Percentiles rank a stretch among this genome's conserved stretches.
These are phyloP conservation scores for Diplogasteroides magnus DNA, from an alignment of 1,140 invertebrate species.

Conservation along the genomic window DNA sequence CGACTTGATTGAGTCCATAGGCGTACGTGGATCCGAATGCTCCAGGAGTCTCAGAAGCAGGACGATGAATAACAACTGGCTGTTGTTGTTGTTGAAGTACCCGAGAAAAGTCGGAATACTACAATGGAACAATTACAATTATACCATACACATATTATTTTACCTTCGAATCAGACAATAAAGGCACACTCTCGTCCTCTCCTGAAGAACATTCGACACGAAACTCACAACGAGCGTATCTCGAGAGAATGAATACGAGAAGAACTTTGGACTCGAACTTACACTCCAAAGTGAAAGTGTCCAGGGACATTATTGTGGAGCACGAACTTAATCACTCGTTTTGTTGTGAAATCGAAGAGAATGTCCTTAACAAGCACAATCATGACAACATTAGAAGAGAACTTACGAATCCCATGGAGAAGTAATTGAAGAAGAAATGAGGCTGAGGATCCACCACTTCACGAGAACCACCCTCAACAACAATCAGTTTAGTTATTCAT, in stretches of 20 bases:
- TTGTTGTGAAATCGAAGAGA: constrained; percentile 86
- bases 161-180: neutral
- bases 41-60: neutral
- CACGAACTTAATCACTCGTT: constrained; percentile 90
- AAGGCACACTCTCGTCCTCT: neutral
- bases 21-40: neutral
- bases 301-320: constrained; percentile 97
- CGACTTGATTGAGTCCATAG: neutral
- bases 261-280: constrained; percentile 39
- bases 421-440: constrained; percentile 55
- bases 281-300: constrained; percentile 99
- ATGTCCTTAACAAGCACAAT: constrained; percentile 71
- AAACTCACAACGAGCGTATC: neutral
- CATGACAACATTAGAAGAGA: constrained; percentile 12
- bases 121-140: neutral
- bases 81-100: neutral
- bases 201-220: neutral
- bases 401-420: constrained; percentile 50
- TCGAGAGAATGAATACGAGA: neutral
- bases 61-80: neutral
- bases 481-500: neutral
- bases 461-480: constrained; percentile 4
- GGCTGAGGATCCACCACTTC: constrained; percentile 31
- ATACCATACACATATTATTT: neutral
- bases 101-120: neutral